Conservation (phyloP, 2,888 invertebrate species). For the Melinaea menophilus region DNA sequence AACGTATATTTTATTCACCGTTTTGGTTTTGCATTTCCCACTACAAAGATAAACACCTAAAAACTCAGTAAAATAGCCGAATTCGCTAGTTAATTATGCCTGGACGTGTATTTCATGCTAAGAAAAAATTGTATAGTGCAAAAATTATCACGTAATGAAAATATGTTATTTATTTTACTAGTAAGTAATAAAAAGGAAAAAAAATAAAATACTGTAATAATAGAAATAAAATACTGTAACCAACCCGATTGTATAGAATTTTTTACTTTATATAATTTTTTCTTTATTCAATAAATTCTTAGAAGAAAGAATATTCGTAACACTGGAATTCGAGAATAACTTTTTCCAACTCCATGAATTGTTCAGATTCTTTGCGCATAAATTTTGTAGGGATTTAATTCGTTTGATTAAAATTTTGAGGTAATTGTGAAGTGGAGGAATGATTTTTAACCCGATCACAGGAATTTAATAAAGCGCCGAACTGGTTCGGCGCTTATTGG, state of each 20-base stretch:
- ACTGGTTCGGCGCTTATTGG: slow-evolving; percentile 31
- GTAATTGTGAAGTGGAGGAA: slow-evolving; percentile 34
- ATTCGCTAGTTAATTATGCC: slow-evolving; percentile 32
- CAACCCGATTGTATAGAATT: too few relatives aligned
- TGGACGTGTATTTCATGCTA: slow-evolving; percentile 40
- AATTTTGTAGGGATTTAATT: slow-evolving; percentile 43
- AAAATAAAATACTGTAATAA: too few relatives aligned
- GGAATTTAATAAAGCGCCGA: slow-evolving; percentile 40
- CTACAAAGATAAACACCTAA: slow-evolving; percentile 27
- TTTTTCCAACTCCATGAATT: slow-evolving; percentile 45
- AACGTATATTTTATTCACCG: not conserved
- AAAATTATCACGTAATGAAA: slow-evolving; percentile 26
- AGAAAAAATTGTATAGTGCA: slow-evolving; percentile 33
- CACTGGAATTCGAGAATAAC: slow-evolving; percentile 34
- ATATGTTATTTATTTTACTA: slow-evolving; percentile 17
- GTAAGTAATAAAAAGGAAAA: not conserved
- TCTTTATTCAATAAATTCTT: slow-evolving; percentile 32
- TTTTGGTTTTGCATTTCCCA: slow-evolving; percentile 24
- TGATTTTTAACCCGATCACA: slow-evolving; percentile 37
- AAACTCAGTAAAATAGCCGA: slow-evolving; percentile 21
- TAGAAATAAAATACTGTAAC: too few relatives aligned
- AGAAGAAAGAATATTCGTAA: slow-evolving; percentile 35
- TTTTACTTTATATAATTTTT: too few relatives aligned
- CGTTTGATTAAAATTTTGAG: slow-evolving; percentile 45
- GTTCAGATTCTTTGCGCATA: slow-evolving; percentile 39